Evolutionary conservation across 2,113 vertebrate genomes (phyloP).

Genomic region (Peromyscus californicus): DNA sequence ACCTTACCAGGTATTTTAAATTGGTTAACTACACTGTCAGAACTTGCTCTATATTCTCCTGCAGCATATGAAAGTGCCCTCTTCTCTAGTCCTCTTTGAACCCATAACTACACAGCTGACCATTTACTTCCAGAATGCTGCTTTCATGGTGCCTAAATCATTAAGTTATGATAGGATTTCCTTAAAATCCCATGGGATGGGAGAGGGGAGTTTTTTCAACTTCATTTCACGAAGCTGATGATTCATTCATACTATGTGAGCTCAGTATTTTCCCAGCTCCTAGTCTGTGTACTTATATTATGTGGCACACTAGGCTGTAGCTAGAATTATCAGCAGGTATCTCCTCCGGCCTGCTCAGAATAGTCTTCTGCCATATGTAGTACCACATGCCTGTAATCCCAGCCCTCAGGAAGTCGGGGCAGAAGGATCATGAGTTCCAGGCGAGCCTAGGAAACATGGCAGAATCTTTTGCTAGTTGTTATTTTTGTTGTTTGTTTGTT

Average conservation of each 20-base stretch:
- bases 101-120: background rate
- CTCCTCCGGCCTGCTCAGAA: background rate
- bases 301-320: conserved; percentile 15
- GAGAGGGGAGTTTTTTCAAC: conserved; percentile 2
- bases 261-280: conserved; percentile 16
- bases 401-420: background rate
- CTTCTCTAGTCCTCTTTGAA: conserved; percentile 46
- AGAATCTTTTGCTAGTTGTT: background rate
- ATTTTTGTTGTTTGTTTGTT: background rate
- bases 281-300: background rate
- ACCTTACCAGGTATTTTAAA: conserved; percentile 72
- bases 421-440: background rate
- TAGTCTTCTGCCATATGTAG: background rate
- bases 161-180: conserved; percentile 37
- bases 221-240: conserved; percentile 35
- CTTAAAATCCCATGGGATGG: background rate
- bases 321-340: background rate
- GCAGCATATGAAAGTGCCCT: background rate
- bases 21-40: conserved; percentile 60
- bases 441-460: background rate
- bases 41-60: conserved; percentile 75
- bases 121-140: conserved; percentile 44
- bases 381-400: background rate
- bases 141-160: background rate
- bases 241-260: background rate